These are phyloP conservation scores for Ascidia mentula DNA, from an alignment of 23 tunicate species.

Conservation along the genomic window DNA sequence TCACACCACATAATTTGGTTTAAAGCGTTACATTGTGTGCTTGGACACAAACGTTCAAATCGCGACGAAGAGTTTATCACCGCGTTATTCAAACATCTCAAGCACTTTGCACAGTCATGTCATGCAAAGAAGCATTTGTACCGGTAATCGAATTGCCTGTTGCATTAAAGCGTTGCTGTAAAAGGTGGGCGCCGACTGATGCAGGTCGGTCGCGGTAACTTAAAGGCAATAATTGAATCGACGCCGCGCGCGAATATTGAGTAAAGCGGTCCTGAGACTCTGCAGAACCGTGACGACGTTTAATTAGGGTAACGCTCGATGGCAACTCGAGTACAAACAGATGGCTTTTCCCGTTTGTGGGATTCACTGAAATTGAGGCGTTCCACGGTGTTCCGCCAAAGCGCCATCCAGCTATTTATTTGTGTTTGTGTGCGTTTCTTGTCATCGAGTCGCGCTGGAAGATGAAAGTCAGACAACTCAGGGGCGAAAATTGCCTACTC, in stretches of 20 bases:
- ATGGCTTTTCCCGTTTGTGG: background rate
- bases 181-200: too few species aligned
- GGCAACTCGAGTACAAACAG: slow-evolving; percentile 13
- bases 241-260: background rate
- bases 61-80: too few species aligned
- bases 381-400: slow-evolving; percentile 1
- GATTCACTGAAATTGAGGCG: slow-evolving; percentile 1
- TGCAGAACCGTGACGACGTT: slow-evolving; percentile 1
- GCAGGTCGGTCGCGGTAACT: too few species aligned
- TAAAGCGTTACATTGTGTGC: too few species aligned
- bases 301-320: slow-evolving; percentile 12
- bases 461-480: slow-evolving; percentile 10
- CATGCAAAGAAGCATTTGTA: too few species aligned
- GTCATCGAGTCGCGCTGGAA: slow-evolving; percentile 1
- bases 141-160: too few species aligned
- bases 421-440: slow-evolving; percentile 6
- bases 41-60: too few species aligned
- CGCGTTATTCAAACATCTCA: too few species aligned
- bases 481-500: too few species aligned
- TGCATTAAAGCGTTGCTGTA: too few species aligned
- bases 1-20: too few species aligned
- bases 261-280: background rate
- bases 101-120: too few species aligned
- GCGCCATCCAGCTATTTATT: background rate
- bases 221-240: slow-evolving; percentile 1